Conservation (phyloP, 1,140 invertebrate genomes). For the Bombus pyrosoma region DNA sequence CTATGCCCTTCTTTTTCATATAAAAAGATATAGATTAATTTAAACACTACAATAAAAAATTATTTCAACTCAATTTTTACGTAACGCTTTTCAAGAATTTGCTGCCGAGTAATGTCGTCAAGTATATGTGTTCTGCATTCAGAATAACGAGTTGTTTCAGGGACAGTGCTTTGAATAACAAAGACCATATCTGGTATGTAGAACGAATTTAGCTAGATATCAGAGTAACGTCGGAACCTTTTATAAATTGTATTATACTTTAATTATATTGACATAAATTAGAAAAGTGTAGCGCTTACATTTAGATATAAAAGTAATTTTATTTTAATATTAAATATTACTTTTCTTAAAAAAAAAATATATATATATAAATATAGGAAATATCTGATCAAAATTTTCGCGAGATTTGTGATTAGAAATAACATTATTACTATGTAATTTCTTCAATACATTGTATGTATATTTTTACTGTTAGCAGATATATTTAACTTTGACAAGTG, state of each 20-base stretch:
- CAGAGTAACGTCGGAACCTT: not conserved
- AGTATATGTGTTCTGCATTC: conserved; percentile 3
- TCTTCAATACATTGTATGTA: not conserved
- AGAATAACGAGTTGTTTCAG: conserved; percentile 12
- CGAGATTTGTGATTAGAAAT: not conserved
- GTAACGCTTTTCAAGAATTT: not conserved
- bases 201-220: not conserved
- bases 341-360: not conserved
- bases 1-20: not conserved
- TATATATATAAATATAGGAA: not conserved
- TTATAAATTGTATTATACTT: not conserved
- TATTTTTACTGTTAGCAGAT: not conserved
- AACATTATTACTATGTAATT: not conserved
- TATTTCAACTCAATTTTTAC: not conserved
- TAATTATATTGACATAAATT: not conserved
- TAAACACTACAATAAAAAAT: not conserved
- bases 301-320: not conserved
- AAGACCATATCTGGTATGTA: conserved; percentile 6
- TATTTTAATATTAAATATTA: not conserved
- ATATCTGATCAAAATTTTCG: not conserved
- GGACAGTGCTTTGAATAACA: conserved; percentile 25
- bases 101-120: not conserved
- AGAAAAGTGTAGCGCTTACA: not conserved
- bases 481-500: not conserved
- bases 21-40: not conserved